These are phyloP conservation scores for Bombus impatiens DNA, from an alignment of 1,140 invertebrate species.

Conservation along the genomic window DNA sequence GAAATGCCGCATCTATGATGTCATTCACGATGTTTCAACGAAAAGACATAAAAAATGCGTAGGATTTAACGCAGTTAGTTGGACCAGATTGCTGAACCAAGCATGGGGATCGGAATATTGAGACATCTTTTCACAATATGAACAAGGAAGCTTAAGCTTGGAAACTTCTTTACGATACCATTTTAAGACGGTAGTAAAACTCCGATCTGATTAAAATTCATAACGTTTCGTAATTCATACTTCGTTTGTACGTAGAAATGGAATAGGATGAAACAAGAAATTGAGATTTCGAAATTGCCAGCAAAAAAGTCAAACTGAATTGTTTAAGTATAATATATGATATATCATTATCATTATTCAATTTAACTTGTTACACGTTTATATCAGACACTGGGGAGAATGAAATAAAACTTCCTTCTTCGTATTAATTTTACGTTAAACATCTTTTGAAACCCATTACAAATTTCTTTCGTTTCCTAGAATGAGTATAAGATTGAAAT, in stretches of 20 bases:
- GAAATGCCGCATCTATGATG: not conserved
- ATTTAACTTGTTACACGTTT: not conserved
- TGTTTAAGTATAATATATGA: not conserved
- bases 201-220: constrained; percentile 7
- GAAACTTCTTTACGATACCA: constrained; percentile 10
- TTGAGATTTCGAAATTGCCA: not conserved
- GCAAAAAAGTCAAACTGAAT: not conserved
- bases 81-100: constrained; percentile 1
- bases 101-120: not conserved
- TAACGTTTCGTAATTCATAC: not conserved
- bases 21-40: not conserved
- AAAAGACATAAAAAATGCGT: constrained; percentile 2
- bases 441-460: too few relatives aligned
- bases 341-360: too few relatives aligned
- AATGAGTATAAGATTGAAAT: too few relatives aligned
- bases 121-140: not conserved
- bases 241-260: not conserved
- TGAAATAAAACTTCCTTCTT: too few relatives aligned
- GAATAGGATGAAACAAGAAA: not conserved
- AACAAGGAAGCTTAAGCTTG: not conserved
- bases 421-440: too few relatives aligned
- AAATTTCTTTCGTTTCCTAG: too few relatives aligned
- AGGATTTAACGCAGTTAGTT: not conserved
- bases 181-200: constrained; percentile 1
- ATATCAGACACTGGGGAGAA: not conserved